phyloP scores from a whole-genome alignment of 1,140 invertebrate genomes.

The Nephotettix cincticeps region DNA sequence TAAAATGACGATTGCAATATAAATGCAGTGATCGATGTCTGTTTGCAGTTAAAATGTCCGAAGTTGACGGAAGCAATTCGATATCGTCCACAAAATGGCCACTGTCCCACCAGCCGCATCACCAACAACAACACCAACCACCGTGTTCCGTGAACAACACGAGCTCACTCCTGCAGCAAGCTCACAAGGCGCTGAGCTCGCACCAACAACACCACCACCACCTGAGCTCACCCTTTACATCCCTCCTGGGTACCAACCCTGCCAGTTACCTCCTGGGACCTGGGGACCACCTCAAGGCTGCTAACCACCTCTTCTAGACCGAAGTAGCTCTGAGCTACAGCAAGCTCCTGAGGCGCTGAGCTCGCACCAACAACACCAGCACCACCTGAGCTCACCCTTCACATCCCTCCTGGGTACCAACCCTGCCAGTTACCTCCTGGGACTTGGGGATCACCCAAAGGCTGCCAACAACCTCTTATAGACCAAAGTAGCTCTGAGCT shows the following conservation, averaged over 20 bases:
- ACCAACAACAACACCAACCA: slow-evolving; percentile 36
- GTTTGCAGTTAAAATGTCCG: slow-evolving; percentile 28
- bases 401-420: slow-evolving; percentile 24
- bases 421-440: slow-evolving; percentile 32
- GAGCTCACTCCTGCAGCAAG: slow-evolving; percentile 15
- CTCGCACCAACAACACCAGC: slow-evolving; percentile 11
- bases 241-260: slow-evolving; percentile 23
- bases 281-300: slow-evolving; percentile 27
- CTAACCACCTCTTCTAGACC: slow-evolving; percentile 36
- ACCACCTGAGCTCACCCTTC: slow-evolving; percentile 23
- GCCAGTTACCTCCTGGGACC: slow-evolving; percentile 34
- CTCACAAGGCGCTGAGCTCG: slow-evolving; percentile 9
- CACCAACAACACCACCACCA: slow-evolving; percentile 29
- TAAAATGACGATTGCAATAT: too few species aligned
- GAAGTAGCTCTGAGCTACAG: not conserved
- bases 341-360: not conserved
- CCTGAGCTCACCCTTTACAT: slow-evolving; percentile 29
- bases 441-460: slow-evolving; percentile 25
- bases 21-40: too few species aligned
- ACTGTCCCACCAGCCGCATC: slow-evolving; percentile 26
- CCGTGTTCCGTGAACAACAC: slow-evolving; percentile 17
- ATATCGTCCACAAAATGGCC: slow-evolving; percentile 23
- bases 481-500: not conserved
- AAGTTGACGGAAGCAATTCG: slow-evolving; percentile 12
- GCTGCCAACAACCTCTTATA: slow-evolving; percentile 33